Conservation (phyloP, 2,797 vertebrate genomes). For the Hoplostethus mediterraneus region DNA sequence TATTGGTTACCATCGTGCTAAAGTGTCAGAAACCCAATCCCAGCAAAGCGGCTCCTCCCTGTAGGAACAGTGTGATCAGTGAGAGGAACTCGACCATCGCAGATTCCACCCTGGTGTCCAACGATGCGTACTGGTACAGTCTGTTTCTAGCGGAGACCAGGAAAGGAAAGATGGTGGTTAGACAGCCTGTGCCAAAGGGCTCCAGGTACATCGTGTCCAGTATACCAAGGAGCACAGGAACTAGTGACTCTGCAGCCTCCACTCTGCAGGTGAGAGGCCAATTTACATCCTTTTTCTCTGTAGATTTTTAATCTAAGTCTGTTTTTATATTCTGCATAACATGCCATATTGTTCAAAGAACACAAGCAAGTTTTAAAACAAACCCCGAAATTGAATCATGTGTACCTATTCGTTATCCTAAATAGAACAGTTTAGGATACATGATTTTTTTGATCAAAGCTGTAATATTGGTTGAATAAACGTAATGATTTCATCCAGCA, state of each 20-base stretch:
- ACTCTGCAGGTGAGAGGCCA: conserved; percentile 37
- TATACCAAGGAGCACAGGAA: conserved; percentile 61
- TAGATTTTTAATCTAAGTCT: too few species aligned
- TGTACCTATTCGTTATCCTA: too few species aligned
- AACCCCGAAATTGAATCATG: too few species aligned
- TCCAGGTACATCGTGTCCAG: conserved; percentile 67
- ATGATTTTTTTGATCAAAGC: too few species aligned
- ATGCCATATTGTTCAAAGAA: too few species aligned
- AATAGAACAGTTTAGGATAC: too few species aligned
- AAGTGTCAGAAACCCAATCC: conserved; percentile 63
- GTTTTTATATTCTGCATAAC: too few species aligned
- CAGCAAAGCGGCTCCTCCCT: conserved; percentile 51
- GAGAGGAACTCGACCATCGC: conserved; percentile 63
- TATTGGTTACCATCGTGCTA: conserved; percentile 63
- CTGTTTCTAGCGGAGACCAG: conserved; percentile 67
- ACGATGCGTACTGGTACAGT: conserved; percentile 73
- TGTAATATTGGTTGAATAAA: too few species aligned
- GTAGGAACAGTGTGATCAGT: conserved; percentile 67
- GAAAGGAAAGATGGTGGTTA: conserved; percentile 67
- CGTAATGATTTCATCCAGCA: too few species aligned
- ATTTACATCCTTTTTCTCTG: too few species aligned
- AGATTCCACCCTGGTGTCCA: conserved; percentile 68
- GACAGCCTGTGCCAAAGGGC: conserved; percentile 65
- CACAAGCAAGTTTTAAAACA: too few species aligned
- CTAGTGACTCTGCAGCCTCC: conserved; percentile 54